These are phyloP conservation scores for Incurvaria masculella DNA, from an alignment of 2,888 invertebrate genomes.

Conservation along the genomic window DNA sequence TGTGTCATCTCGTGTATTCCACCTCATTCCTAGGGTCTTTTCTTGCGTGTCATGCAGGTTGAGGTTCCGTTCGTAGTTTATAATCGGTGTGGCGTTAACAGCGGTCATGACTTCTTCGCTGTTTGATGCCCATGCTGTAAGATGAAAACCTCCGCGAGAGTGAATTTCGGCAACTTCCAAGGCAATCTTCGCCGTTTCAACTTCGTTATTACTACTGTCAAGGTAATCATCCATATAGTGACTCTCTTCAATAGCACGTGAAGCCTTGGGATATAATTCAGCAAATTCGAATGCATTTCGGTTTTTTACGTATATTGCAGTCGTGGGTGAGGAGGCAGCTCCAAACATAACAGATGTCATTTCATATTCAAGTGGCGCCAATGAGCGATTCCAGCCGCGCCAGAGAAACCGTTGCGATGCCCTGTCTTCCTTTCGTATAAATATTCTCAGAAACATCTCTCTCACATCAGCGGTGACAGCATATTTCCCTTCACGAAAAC, in stretches of 20 bases:
- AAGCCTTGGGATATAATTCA: slow-evolving; percentile 9
- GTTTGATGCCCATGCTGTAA: too few species aligned
- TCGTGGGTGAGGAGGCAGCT: slow-evolving; percentile 12
- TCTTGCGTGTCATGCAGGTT: too few species aligned
- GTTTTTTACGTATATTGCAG: slow-evolving; percentile 17
- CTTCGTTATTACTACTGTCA: slow-evolving; percentile 10
- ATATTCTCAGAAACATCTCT: slow-evolving; percentile 23
- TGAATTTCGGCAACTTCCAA: too few species aligned
- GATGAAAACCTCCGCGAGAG: too few species aligned
- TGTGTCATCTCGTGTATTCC: too few species aligned
- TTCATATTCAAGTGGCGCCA: slow-evolving; percentile 10
- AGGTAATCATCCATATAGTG: slow-evolving; percentile 18
- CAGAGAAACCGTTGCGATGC: slow-evolving; percentile 11
- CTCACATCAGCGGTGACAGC: slow-evolving; percentile 22
- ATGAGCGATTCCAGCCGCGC: neutral
- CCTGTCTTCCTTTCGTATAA: slow-evolving; percentile 13
- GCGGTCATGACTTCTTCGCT: too few species aligned
- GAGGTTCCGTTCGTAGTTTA: slow-evolving; percentile 9
- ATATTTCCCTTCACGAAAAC: slow-evolving; percentile 18
- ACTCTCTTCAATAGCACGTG: slow-evolving; percentile 10
- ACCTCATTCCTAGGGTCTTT: too few species aligned
- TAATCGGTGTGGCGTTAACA: too few species aligned
- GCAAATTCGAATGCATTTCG: slow-evolving; percentile 13
- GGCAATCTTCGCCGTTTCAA: slow-evolving; percentile 8
- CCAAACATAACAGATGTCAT: slow-evolving; percentile 19